These are phyloP conservation scores for Eulemur rufifrons DNA, from an alignment of 2,113 vertebrate species.

Conservation along the genomic window DNA sequence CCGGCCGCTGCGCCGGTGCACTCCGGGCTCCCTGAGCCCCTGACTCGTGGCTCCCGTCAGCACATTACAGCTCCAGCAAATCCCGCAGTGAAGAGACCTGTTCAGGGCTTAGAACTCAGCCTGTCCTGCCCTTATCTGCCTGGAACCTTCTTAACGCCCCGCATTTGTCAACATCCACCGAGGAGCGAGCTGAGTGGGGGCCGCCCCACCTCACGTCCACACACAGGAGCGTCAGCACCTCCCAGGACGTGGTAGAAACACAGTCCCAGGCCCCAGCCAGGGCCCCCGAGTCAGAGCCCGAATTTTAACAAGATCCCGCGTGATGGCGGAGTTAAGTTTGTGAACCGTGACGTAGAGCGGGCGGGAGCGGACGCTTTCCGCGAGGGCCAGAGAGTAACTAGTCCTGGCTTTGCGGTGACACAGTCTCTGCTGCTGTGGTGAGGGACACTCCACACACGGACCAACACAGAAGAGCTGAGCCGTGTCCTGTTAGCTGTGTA, in stretches of 20 bases:
- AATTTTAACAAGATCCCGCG: not conserved
- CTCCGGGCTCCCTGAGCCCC: not conserved
- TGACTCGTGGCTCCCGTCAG: not conserved
- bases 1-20: rapidly evolving
- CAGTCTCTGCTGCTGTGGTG: not conserved
- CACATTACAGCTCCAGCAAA: rapidly evolving
- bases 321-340: not conserved
- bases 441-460: not conserved
- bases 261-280: not conserved
- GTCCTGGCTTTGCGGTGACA: not conserved
- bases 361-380: rapidly evolving
- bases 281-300: not conserved
- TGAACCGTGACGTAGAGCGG: not conserved
- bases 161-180: rapidly evolving
- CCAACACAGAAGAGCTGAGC: too few species aligned
- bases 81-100: not conserved
- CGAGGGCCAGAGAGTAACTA: not conserved
- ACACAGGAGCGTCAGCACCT: not conserved
- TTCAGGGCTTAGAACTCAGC: not conserved
- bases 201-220: rapidly evolving
- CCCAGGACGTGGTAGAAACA: not conserved
- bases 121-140: not conserved
- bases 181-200: not conserved
- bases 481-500: not conserved
- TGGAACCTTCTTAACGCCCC: rapidly evolving